phyloP scores from a whole-genome alignment of 2,797 vertebrate species.

The Leucoraja ocellata region DNA sequence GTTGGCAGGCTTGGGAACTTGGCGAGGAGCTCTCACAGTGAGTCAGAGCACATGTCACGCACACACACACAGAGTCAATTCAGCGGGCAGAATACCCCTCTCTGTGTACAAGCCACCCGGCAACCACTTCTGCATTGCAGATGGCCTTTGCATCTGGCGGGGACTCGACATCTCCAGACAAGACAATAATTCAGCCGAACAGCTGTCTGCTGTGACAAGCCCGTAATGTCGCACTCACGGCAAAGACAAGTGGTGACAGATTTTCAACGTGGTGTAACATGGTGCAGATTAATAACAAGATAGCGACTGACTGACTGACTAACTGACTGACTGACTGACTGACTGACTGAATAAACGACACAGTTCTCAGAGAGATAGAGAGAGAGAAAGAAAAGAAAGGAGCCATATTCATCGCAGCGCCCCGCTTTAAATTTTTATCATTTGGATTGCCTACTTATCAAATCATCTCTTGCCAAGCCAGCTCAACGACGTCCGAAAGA shows the following conservation, averaged over 20 bases:
- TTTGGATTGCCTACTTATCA: constrained; percentile 19
- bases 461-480: not conserved
- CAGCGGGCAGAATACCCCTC: constrained; percentile 57
- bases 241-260: constrained; percentile 65
- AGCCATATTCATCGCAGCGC: constrained; percentile 18
- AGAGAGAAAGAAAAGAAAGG: not conserved
- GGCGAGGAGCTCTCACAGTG: constrained; percentile 48
- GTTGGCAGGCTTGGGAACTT: constrained; percentile 47
- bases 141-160: constrained; percentile 72
- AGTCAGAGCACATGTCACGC: constrained; percentile 54
- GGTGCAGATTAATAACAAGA: constrained; percentile 46
- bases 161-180: constrained; percentile 59
- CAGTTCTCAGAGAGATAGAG: not conserved
- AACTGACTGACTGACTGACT: constrained; percentile 31
- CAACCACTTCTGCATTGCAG: constrained; percentile 61
- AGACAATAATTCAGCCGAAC: constrained; percentile 70
- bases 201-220: constrained; percentile 71
- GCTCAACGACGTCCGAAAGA: not conserved
- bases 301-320: constrained; percentile 33
- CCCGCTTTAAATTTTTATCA: constrained; percentile 21
- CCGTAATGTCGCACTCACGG: constrained; percentile 60
- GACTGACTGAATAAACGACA: constrained; percentile 30
- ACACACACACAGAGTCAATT: constrained; percentile 53
- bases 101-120: constrained; percentile 60
- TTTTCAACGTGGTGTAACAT: constrained; percentile 44